A percentile compares a stretch with the other conserved stretches of the same genome.
These are phyloP conservation scores for Campylomormyrus tamandua DNA, from an alignment of 2,113 vertebrate genomes.

Conservation along the genomic window DNA sequence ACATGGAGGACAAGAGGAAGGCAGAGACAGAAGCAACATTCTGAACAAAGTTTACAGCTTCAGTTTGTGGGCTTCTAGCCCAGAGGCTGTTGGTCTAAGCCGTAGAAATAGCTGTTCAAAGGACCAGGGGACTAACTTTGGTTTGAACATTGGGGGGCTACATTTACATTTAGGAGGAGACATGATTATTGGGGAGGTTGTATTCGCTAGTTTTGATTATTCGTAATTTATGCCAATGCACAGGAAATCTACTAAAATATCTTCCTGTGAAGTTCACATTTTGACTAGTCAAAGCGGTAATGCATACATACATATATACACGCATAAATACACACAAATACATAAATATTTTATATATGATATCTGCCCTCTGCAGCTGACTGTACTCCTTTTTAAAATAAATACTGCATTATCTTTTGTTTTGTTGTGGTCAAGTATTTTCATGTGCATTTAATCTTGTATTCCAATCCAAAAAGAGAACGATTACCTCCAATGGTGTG, in stretches of 20 bases:
- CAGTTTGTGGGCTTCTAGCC: neutral
- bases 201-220: too few relatives aligned
- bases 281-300: neutral
- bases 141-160: too few relatives aligned
- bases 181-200: too few relatives aligned
- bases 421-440: neutral
- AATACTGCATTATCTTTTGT: neutral
- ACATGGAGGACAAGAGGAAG: conserved; percentile 9
- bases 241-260: neutral
- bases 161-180: too few relatives aligned
- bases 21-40: neutral
- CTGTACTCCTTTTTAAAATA: neutral
- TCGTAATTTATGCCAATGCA: too few relatives aligned
- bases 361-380: neutral
- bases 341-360: too few relatives aligned
- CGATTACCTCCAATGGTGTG: neutral
- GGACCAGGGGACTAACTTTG: neutral
- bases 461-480: neutral
- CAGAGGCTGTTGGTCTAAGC: neutral
- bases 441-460: neutral
- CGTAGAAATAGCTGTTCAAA: neutral
- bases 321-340: too few relatives aligned
- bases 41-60: neutral
- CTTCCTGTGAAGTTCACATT: neutral
- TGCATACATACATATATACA: neutral